Conservation (phyloP, 1,140 invertebrate species). For the Octopus sinensis region DNA sequence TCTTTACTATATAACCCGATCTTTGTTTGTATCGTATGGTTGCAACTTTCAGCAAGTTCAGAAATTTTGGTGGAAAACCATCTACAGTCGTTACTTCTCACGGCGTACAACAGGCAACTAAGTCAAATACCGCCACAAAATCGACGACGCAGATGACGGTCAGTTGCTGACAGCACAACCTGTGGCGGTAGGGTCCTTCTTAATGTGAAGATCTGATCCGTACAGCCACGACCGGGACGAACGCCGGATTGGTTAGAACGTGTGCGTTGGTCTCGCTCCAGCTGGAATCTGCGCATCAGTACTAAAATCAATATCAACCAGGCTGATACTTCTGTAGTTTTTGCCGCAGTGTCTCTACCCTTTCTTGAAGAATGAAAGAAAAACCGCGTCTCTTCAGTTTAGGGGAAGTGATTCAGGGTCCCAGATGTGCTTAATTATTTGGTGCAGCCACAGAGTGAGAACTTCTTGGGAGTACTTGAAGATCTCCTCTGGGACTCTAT, state of each 20-base stretch:
- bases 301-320: background rate
- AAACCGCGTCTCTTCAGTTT: background rate
- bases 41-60: background rate
- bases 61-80: background rate
- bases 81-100: background rate
- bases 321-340: background rate
- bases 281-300: background rate
- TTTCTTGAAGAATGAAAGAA: background rate
- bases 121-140: background rate
- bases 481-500: background rate
- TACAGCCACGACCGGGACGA: background rate
- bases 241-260: background rate
- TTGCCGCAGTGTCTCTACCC: background rate
- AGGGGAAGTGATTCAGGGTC: background rate
- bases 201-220: background rate
- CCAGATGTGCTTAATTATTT: background rate
- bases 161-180: background rate
- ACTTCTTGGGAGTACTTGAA: background rate
- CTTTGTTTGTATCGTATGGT: background rate
- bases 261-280: background rate
- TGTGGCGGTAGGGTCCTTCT: background rate
- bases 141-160: background rate
- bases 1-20: background rate
- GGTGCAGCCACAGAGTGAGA: background rate
- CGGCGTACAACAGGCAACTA: background rate